Evolutionary conservation across 2,888 invertebrate genomes (phyloP).

Genomic region (Xestia rhomboidea): DNA sequence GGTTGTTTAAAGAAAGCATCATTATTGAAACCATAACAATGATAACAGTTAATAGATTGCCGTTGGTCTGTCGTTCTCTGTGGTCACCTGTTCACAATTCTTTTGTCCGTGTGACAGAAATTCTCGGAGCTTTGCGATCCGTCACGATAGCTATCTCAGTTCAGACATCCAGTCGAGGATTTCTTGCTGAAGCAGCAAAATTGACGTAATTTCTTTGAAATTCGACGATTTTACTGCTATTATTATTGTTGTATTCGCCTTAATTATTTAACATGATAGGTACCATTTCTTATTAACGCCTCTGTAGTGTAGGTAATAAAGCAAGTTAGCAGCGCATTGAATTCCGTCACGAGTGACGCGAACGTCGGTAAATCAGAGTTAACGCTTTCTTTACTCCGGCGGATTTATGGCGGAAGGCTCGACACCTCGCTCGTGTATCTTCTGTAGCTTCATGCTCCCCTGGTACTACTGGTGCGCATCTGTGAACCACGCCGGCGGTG

Average conservation of each 20-base stretch:
- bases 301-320: constrained; percentile 60
- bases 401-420: constrained; percentile 82
- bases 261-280: constrained; percentile 40
- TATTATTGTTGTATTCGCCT: constrained; percentile 49
- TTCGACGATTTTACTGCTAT: too few species aligned
- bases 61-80: constrained; percentile 41
- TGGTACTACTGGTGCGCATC: constrained; percentile 73
- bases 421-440: constrained; percentile 78
- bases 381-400: constrained; percentile 83
- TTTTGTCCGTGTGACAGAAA: constrained; percentile 76
- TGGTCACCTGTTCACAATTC: constrained; percentile 74
- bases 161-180: constrained; percentile 71
- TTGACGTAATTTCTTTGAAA: constrained; percentile 69
- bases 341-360: constrained; percentile 76
- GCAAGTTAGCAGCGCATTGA: constrained; percentile 64
- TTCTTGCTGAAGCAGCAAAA: constrained; percentile 76
- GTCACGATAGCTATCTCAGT: constrained; percentile 77
- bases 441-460: constrained; percentile 74
- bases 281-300: constrained; percentile 59
- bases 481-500: constrained; percentile 62
- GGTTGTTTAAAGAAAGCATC: constrained; percentile 60
- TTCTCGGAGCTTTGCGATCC: constrained; percentile 74
- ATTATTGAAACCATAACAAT: constrained; percentile 58
- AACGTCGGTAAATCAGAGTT: constrained; percentile 86
- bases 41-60: constrained; percentile 1